Evolutionary conservation across 2,888 invertebrate genomes (phyloP).

Genomic region (Thysanoteuthis rhombus): DNA sequence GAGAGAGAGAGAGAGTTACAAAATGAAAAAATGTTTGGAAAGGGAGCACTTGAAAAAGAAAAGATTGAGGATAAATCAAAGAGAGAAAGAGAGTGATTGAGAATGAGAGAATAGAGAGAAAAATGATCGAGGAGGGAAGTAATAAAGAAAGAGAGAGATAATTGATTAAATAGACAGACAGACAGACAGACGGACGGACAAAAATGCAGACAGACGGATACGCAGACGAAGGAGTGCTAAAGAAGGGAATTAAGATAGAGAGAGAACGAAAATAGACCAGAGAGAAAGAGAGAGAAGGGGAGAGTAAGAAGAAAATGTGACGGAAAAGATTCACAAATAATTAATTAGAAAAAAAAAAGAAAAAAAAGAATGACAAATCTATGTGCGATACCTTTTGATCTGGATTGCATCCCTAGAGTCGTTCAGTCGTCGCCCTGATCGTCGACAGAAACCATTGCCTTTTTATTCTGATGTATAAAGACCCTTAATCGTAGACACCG

Average conservation of each 20-base stretch:
- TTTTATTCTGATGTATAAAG: background rate
- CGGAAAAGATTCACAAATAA: background rate
- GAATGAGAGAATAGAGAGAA: background rate
- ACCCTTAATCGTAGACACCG: background rate
- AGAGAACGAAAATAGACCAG: too few species aligned
- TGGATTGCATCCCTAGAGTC: background rate
- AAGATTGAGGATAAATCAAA: too few species aligned
- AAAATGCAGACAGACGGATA: background rate
- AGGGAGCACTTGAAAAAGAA: too few species aligned
- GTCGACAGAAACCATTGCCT: background rate
- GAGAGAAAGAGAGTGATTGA: background rate
- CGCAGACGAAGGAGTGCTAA: background rate
- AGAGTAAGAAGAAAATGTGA: background rate
- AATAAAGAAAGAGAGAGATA: background rate
- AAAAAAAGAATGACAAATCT: background rate
- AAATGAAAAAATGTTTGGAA: too few species aligned
- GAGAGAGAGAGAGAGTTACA: background rate
- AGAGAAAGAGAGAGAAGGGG: too few species aligned
- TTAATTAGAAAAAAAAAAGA: background rate
- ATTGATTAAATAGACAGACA: background rate
- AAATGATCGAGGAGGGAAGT: background rate
- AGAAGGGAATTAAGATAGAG: too few species aligned
- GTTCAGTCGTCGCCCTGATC: background rate
- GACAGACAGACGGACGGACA: background rate
- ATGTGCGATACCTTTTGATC: background rate